Evolutionary conservation across 2,888 invertebrate species (phyloP).

Genomic region (Sphaeridia pumilis): DNA sequence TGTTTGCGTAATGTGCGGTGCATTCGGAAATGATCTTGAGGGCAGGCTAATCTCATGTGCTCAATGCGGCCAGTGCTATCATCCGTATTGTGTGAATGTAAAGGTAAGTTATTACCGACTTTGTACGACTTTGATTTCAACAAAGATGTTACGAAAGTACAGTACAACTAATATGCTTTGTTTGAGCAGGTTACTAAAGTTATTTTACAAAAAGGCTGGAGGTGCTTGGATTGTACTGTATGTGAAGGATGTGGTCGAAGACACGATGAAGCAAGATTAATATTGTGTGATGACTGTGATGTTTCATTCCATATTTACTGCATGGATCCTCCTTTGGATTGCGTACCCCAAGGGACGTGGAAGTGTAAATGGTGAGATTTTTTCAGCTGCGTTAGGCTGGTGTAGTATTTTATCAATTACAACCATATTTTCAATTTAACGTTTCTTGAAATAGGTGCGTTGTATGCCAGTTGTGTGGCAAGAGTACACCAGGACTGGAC

Average conservation of each 20-base stretch:
- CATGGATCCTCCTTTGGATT: constrained; percentile 83
- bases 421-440: too few species aligned
- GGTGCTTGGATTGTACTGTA: constrained; percentile 96
- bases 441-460: constrained; percentile 75
- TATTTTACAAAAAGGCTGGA: constrained; percentile 89
- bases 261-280: constrained; percentile 83
- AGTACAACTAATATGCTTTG: too few species aligned
- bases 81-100: constrained; percentile 94
- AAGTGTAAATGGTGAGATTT: constrained; percentile 90
- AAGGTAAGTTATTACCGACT: too few species aligned
- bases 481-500: constrained; percentile 63
- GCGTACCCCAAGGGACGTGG: constrained; percentile 94
- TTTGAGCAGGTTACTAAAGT: constrained; percentile 86
- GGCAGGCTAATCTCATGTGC: constrained; percentile 90
- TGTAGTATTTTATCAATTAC: too few species aligned
- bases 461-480: constrained; percentile 78
- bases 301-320: constrained; percentile 99
- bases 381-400: too few species aligned
- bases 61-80: constrained; percentile 99
- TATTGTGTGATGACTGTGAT: constrained; percentile 98
- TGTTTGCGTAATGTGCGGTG: constrained; percentile 96
- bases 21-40: constrained; percentile 88
- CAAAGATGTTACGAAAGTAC: too few species aligned
- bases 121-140: too few species aligned
- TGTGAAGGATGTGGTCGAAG: constrained; percentile 98